Evolutionary conservation across 64 coral and sea anemone genomes (phyloP).

Genomic region (Anthopleura sola): DNA sequence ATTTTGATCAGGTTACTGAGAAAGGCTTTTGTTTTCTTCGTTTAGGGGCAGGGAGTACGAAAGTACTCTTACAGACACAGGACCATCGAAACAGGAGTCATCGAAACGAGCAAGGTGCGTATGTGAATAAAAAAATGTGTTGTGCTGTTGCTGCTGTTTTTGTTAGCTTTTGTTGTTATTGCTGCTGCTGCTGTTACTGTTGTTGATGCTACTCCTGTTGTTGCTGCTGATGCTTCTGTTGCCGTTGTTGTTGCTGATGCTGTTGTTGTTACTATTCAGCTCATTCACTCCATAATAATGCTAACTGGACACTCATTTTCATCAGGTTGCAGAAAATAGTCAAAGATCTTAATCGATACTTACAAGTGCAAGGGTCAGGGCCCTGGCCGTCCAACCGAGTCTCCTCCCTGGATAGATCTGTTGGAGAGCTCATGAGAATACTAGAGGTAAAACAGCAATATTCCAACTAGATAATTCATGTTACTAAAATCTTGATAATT

Average conservation of each 20-base stretch:
- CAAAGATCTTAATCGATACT: constrained; percentile 90
- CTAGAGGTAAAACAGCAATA: constrained; percentile 54
- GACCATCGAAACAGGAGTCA: constrained; percentile 72
- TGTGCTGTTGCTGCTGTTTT: too few relatives aligned
- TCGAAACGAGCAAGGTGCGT: constrained; percentile 79
- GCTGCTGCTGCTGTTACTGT: too few relatives aligned
- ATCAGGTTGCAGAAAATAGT: constrained; percentile 93
- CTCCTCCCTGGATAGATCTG: constrained; percentile 72
- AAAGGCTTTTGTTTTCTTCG: not conserved
- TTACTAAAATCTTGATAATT: too few relatives aligned
- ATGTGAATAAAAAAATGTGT: too few relatives aligned
- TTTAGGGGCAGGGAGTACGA: constrained; percentile 91
- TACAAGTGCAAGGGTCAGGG: constrained; percentile 84
- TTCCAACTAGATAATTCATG: too few relatives aligned
- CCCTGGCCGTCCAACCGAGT: constrained; percentile 90
- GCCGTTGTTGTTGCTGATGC: too few relatives aligned
- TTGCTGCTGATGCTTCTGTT: not conserved
- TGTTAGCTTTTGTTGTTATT: too few relatives aligned
- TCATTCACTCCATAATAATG: not conserved
- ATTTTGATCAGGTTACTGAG: not conserved
- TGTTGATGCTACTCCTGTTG: not conserved
- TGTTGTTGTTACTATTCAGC: too few relatives aligned
- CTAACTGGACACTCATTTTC: too few relatives aligned
- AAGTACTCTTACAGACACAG: constrained; percentile 56
- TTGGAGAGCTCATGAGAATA: constrained; percentile 77